A percentile compares a stretch with the other conserved stretches of the same genome.
Conservation (phyloP, 2,113 vertebrate genomes). For the Scomber scombrus region DNA sequence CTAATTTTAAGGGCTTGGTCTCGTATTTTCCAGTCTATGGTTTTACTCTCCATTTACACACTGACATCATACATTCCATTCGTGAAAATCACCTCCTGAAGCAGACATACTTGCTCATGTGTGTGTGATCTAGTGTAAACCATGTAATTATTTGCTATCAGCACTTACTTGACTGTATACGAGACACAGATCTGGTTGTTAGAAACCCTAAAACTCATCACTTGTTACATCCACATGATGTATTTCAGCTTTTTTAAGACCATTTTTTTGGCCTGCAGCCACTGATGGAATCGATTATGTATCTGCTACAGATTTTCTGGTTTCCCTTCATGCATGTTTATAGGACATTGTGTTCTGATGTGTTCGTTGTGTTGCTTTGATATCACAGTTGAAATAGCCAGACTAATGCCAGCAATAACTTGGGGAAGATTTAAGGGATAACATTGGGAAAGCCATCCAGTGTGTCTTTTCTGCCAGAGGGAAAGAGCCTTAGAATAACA, state of each 20-base stretch:
- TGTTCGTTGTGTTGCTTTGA: slow-evolving; percentile 61
- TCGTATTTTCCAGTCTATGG: slow-evolving; percentile 76
- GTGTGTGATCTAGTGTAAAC: slow-evolving; percentile 51
- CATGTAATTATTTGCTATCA: slow-evolving; percentile 57
- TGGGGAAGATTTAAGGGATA: slow-evolving; percentile 74
- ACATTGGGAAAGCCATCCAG: slow-evolving; percentile 65
- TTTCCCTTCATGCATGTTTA: slow-evolving; percentile 49
- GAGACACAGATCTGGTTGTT: slow-evolving; percentile 51
- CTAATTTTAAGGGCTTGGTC: slow-evolving; percentile 67
- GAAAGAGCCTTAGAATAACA: slow-evolving; percentile 66
- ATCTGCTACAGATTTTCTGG: slow-evolving; percentile 43
- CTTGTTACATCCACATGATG: slow-evolving; percentile 40
- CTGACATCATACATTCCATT: slow-evolving; percentile 79
- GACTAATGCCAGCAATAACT: slow-evolving; percentile 75
- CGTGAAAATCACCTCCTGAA: slow-evolving; percentile 73
- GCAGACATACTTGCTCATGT: slow-evolving; percentile 38
- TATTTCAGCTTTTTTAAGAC: slow-evolving; percentile 37
- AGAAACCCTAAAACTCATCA: slow-evolving; percentile 30
- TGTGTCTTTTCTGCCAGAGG: slow-evolving; percentile 65
- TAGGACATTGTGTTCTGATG: slow-evolving; percentile 67
- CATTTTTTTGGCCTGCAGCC: neutral
- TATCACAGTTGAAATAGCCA: slow-evolving; percentile 73
- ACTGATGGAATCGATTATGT: slow-evolving; percentile 36
- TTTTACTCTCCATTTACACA: slow-evolving; percentile 61
- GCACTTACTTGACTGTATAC: slow-evolving; percentile 35